phyloP scores from a whole-genome alignment of 2,113 vertebrate species.

The Pheucticus melanocephalus region DNA sequence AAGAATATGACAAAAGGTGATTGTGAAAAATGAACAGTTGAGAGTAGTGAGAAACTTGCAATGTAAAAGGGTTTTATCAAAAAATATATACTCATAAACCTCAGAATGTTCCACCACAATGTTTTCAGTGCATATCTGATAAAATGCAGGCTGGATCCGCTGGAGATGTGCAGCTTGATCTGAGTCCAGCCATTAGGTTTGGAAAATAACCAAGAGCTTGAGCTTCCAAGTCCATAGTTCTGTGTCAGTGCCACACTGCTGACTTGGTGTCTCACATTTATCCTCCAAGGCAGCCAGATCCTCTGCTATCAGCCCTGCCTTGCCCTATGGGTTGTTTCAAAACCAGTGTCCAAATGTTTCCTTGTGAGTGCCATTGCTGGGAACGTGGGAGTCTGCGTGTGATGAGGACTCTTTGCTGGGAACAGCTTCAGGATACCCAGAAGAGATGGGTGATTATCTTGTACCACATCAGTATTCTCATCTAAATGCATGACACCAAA shows the following conservation, averaged over 20 bases:
- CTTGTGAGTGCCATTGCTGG: neutral
- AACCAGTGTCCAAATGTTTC: neutral
- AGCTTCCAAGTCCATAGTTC: neutral
- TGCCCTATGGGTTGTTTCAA: neutral
- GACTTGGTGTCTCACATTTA: neutral
- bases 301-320: neutral
- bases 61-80: neutral
- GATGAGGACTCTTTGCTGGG: neutral
- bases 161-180: neutral
- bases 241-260: neutral
- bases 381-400: fast-evolving
- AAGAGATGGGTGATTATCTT: neutral
- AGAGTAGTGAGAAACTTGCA: neutral
- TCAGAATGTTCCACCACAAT: neutral
- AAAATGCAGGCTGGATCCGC: neutral
- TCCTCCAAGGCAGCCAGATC: neutral
- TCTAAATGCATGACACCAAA: neutral
- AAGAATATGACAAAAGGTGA: neutral
- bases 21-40: neutral
- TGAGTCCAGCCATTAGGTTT: neutral
- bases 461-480: neutral
- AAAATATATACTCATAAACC: neutral
- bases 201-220: neutral
- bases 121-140: neutral
- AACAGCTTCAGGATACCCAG: neutral